Percentiles rank a stretch among this genome's conserved stretches.
Conservation (phyloP, 2,113 vertebrate genomes). For the Galeopterus variegatus region DNA sequence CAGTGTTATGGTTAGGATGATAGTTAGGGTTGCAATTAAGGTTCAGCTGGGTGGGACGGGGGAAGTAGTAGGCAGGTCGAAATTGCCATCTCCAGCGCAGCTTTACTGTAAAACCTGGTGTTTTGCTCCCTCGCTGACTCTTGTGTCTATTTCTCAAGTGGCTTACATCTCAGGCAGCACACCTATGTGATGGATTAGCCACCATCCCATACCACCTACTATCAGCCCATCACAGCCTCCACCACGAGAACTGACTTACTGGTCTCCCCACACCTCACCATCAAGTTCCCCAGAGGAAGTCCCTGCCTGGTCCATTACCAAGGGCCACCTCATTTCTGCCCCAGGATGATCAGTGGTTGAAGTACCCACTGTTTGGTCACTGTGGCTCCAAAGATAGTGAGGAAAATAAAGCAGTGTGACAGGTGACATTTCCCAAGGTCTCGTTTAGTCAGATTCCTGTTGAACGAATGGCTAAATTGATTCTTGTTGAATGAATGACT, state of each 20-base stretch:
- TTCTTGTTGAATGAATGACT: no score
- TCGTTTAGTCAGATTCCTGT: background rate
- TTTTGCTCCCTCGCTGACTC: background rate
- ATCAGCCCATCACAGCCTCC: background rate
- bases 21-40: background rate
- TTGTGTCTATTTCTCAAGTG: background rate
- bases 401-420: background rate
- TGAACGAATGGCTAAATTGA: background rate
- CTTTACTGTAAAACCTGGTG: background rate
- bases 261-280: no score
- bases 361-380: background rate
- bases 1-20: background rate
- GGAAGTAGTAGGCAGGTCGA: background rate
- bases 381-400: background rate
- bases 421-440: background rate
- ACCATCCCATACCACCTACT: rapidly evolving
- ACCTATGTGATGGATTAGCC: background rate
- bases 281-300: background rate
- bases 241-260: background rate
- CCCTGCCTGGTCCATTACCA: background rate
- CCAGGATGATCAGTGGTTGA: rapidly evolving
- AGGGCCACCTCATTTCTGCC: no score
- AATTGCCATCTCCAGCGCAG: background rate
- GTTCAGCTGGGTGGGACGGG: no score
- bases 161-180: background rate